Evolutionary conservation across 2,797 vertebrate species (phyloP).

Genomic region (Hylomyscus alleni): DNA sequence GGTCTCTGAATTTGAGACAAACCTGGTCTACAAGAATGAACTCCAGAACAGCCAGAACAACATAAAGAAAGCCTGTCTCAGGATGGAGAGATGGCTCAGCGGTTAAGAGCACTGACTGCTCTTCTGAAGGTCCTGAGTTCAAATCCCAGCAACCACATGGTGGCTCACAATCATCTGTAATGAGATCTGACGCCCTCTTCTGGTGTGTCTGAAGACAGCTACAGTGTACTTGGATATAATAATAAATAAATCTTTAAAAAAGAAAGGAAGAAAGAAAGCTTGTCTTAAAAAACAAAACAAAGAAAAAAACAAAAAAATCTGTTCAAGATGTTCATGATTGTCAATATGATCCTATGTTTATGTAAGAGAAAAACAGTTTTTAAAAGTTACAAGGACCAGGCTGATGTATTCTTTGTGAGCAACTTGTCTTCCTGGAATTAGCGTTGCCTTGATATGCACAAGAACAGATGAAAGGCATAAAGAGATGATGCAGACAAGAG

Average conservation of each 20-base stretch:
- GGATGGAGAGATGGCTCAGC: too few species aligned
- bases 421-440: neutral
- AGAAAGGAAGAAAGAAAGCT: neutral
- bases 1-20: neutral
- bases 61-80: neutral
- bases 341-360: conserved; percentile 3
- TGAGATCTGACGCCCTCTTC: too few species aligned
- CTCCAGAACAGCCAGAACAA: neutral
- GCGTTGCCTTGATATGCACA: neutral
- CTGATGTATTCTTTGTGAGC: neutral
- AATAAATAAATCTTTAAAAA: too few species aligned
- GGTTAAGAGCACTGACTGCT: too few species aligned
- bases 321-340: conserved; percentile 19
- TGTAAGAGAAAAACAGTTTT: neutral
- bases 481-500: neutral
- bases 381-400: neutral
- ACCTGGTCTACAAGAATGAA: too few species aligned
- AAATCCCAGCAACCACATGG: too few species aligned
- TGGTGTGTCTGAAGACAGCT: too few species aligned
- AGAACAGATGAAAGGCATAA: neutral
- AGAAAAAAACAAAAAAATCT: neutral
- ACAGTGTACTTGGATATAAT: too few species aligned
- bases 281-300: neutral
- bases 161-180: too few species aligned
- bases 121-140: too few species aligned